Evolutionary conservation across 2,797 vertebrate species (phyloP).

Genomic region (Tokudaia muenninki): DNA sequence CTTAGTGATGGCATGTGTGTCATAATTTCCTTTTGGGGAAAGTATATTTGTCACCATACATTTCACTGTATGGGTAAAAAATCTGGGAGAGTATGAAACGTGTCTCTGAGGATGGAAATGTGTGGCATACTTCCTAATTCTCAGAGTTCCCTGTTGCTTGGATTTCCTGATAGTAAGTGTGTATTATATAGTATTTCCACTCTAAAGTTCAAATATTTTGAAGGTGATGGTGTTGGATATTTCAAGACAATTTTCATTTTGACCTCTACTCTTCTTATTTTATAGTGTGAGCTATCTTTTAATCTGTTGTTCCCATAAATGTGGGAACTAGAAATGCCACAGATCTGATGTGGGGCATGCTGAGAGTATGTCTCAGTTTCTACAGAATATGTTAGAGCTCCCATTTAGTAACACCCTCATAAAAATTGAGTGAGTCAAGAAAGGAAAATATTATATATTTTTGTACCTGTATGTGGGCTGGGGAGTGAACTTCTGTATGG

Average conservation of each 20-base stretch:
- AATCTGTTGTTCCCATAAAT: not conserved
- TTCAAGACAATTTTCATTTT: conserved; percentile 36
- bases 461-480: not conserved
- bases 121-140: not conserved
- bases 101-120: not conserved
- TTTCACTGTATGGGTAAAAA: conserved; percentile 8
- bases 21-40: conserved; percentile 57
- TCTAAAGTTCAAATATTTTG: not conserved
- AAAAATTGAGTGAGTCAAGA: not conserved
- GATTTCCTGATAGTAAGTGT: conserved; percentile 27
- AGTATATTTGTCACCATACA: conserved; percentile 50
- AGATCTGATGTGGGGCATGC: not conserved
- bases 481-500: not conserved
- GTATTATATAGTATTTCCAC: not conserved
- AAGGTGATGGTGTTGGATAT: not conserved
- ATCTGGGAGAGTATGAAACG: conserved; percentile 14
- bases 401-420: not conserved
- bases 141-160: not conserved
- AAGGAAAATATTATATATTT: not conserved
- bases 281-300: not conserved
- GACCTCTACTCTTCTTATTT: not conserved
- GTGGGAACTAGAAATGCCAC: not conserved
- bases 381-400: not conserved
- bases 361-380: not conserved
- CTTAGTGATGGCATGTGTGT: conserved; percentile 24